Evolutionary conservation across 2,888 invertebrate species (phyloP), one percentile per base, ranked within the genome.

Genomic region (Folsomia manolachei): DNA sequence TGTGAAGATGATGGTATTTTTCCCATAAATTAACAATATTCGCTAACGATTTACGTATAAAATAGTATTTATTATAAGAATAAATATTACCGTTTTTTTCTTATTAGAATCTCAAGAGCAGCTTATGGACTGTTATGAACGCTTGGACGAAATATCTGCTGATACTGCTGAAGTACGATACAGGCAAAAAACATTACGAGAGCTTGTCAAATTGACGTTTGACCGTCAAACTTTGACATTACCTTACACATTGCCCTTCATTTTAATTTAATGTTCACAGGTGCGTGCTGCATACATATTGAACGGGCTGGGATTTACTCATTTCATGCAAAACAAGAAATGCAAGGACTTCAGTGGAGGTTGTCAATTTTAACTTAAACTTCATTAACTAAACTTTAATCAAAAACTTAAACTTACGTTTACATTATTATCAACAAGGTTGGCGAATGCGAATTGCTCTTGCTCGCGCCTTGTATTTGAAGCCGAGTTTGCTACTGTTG

Each of bases 121-220:
- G 84, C 86, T 99, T 80, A 91, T 98, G 91, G 98, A 99, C 83
- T 90, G 99, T 25, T 99, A 99, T 83, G 98, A 99, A 82, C 90
- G 98, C 24, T 86, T 99, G 81, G 99, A 99, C 77, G 98, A 98
- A 79, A 91, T 99, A 85, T 92, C 93, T 76, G 95, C 98, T 0
- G 96, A 95, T 83, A 94, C 94, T 52, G 99, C 98, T 0, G 95
- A 95, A 85, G 91, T 93, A 23, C n/a, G 52, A 27, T 23, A n/a
- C n/a, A n/a, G n/a, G n/a, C n/a, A n/a, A n/a, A 7, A 60, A n/a
- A n/a, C n/a, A n/a, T n/a, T n/a, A n/a, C n/a, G n/a, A n/a, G n/a
- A n/a, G n/a, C n/a, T n/a, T n/a, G n/a, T n/a, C n/a, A n/a, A n/a
- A n/a, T n/a, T n/a, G n/a, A n/a, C n/a, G n/a, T n/a, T n/a, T n/a